Base-by-base conservation (phyloP, 2,113 vertebrate species). In the Murina feae region DNA sequence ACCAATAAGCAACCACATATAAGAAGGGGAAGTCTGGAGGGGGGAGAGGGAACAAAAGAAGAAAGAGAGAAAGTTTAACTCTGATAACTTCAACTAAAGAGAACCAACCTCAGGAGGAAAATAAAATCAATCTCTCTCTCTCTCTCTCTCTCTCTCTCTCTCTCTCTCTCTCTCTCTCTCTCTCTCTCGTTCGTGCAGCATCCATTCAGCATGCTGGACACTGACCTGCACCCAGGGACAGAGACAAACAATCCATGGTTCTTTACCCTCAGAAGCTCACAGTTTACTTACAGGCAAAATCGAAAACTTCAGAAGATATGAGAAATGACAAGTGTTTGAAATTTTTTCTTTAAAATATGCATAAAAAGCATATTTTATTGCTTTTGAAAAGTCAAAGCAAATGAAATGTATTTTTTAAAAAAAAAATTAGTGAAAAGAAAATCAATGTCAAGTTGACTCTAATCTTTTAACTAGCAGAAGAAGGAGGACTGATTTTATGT, bases 331-430 rank as follows among this genome's bases (percentile, higher is more conserved):
- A 42, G 8, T 89, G 60, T 82, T 94, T 94, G 83, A 51, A 28
- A 32, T 42, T 58, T 39, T 92, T 81, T 82, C 69, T 90, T 95
- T 82, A 79, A 79, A 95, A 94, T 28, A 60, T 4, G 53, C 37
- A 23, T 69, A 82, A 66, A 92, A 95, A 83, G 18, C 32, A 4
- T 60, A 25, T 69, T 91, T 30, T 66, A 42, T 78, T 80, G 76
- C 32, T 94, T 96, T 80, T 92, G 66, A 86, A 87, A 91, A 93
- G 37, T 16, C 58, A 86, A 32, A 49, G 53, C 75, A 84, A 90
- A 74, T 47, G 23, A 96, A 81, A 92, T 1, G 1, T n/a, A 58
- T 13, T 94, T 92, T 93, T 25, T n/a, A n/a, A 44, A 86, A 6
- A 28, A 90, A 78, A 58, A 76, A 85, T 88, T 51, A 60, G 65